Base-by-base conservation (phyloP, 2,797 vertebrate genomes). In the Anguilla marmorata region DNA sequence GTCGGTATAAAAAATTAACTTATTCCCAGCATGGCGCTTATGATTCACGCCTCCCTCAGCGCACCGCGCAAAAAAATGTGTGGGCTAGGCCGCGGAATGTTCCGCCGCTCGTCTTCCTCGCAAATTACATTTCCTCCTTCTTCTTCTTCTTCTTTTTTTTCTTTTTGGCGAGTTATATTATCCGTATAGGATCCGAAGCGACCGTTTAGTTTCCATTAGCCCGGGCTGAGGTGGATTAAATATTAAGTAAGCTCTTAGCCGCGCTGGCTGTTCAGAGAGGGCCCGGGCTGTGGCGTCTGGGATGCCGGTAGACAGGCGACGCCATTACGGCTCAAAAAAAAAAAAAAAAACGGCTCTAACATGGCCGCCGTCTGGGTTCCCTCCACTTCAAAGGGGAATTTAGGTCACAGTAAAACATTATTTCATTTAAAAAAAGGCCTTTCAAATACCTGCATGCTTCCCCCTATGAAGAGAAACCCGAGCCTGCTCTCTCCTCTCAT, bases 1-100 rank as follows among this genome's bases (percentile, higher is more conserved):
- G 95, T 94, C 95, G 90, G 91, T 94, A 94, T 95, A 95, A 95
- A 95, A 96, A 95, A 96, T 94, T 90, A 94, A 95, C 93, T 94
- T 94, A 95, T 95, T 94, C 94, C 93, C 93, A 92, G 90, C 86
- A 87, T 89, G 90, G 91, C 89, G 93, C 91, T 52, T 89, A 93
- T 95, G 95, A 96, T 95, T 96, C 95, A 95, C 95, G 89, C 88
- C 66, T 56, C 82, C 60, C 66, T 88, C 45, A 85, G 84, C 89
- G 88, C 79, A 80, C 92, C 87, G 89, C 91, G 24, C 92, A 1
- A 52, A 41, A 83, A 93, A 91, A 90, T 88, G 84, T 86, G 69
- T 90, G 90, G 85, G 86, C 52, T 94, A 89, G 83, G 91, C 92
- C 90, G 91, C 89, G 86, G 66, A 88, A 84, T 88, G 85, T 76